phyloP scores from a whole-genome alignment of 2,888 invertebrate species.

The Helicoverpa assulta region DNA sequence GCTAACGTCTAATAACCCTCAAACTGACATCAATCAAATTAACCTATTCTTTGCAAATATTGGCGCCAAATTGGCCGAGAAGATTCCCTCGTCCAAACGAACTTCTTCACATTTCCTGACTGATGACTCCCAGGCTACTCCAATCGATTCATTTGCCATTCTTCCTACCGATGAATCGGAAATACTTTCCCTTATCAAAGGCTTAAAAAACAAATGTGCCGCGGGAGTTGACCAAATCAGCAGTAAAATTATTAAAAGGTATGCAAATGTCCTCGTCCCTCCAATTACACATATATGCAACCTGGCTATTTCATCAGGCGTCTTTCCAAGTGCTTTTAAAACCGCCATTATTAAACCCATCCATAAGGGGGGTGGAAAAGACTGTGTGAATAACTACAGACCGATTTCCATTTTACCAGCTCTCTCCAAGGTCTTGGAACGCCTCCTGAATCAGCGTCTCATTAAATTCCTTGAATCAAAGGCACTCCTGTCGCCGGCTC shows the following conservation, averaged over 20 bases:
- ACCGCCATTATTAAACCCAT: not conserved
- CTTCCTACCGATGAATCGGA: not conserved
- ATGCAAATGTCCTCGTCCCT: not conserved
- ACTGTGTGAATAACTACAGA: slow-evolving; percentile 2
- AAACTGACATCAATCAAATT: not conserved
- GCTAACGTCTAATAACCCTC: not conserved
- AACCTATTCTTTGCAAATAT: not conserved
- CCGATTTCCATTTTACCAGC: slow-evolving; percentile 11
- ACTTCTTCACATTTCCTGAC: not conserved
- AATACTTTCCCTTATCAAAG: not conserved
- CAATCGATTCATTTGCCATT: not conserved
- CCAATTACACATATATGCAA: not conserved
- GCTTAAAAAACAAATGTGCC: not conserved
- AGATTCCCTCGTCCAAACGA: not conserved
- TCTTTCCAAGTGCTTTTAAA: not conserved
- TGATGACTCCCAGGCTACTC: not conserved
- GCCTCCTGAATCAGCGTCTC: slow-evolving; percentile 1
- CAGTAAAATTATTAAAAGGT: not conserved
- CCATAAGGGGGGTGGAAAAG: not conserved
- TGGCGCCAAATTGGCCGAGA: not conserved
- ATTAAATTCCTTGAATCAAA: slow-evolving; percentile 7
- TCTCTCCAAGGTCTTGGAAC: slow-evolving; percentile 12
- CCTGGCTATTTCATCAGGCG: not conserved
- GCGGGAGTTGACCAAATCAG: not conserved
- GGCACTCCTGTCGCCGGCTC: not conserved